Evolutionary conservation across 2,113 vertebrate genomes (phyloP), one percentile per base, ranked within the genome.

Genomic region (Colius striatus): DNA sequence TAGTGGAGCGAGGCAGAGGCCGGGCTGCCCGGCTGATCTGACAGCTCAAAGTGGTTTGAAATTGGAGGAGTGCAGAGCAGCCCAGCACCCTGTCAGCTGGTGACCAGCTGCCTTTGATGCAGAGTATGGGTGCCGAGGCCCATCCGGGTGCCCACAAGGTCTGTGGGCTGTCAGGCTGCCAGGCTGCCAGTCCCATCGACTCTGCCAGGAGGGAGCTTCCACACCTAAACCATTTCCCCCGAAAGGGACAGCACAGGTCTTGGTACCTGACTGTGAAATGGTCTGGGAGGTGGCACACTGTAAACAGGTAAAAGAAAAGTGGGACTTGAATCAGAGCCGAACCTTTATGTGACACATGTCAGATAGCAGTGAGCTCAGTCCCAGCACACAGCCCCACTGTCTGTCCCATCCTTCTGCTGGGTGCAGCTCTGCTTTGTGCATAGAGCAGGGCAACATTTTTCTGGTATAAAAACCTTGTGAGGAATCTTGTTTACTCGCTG

Each of bases 321-420:
- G 51, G 48, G 36, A 5, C 34, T 11, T 13, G 27, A 4, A 32
- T 38, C 2, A 1, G 34, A 61, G 58, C 41, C 38, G 66, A 51
- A 9, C 15, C 47, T 23, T 7, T 8, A 8, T 5, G 41, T 11
- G 63, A 15, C 38, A 34, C 13, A 2, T 19, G 7, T 32, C 20
- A 3, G 36, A 6, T 2, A 14, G 41, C 47, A 51, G 36, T 5
- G 8, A 27, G 55, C 75, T 45, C 15, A 5, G 34, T 6, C 25
- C 61, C 63, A 9, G 20, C 57, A 16, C 30, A 1, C 26, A 14
- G 10, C 2, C 16, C 13, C 6, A 2, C 17, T 2, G 7, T 34
- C 41, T 8, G 23, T 54, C 72, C 53, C 73, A 21, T 54, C 72
- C 53, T 73, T 62, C 65, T 38, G 55, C 51, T 30, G 34, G 45